Evolutionary conservation across 1,140 invertebrate species (phyloP).

Genomic region (Archegozetes longisetosus): DNA sequence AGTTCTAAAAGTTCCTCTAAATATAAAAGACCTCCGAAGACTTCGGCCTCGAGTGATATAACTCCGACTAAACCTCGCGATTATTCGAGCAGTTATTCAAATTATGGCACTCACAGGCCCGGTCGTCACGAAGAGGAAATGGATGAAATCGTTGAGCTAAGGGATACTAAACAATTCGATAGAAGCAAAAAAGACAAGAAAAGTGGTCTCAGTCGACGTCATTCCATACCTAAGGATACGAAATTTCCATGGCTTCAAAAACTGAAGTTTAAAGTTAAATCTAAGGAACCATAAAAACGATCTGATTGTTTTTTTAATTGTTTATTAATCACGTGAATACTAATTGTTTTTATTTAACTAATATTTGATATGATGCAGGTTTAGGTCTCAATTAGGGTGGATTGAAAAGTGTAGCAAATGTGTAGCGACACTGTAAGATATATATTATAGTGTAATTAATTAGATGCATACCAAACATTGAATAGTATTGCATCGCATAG

Average conservation of each 20-base stretch:
- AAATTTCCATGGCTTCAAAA: constrained; percentile 17
- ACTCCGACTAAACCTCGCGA: background rate
- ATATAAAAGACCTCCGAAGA: background rate
- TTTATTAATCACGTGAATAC: too few relatives aligned
- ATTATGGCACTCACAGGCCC: background rate
- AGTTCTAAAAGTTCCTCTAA: background rate
- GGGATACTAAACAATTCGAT: background rate
- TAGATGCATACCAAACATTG: too few relatives aligned
- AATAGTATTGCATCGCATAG: too few relatives aligned
- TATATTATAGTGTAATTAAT: too few relatives aligned
- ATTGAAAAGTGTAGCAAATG: too few relatives aligned
- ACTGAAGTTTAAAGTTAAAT: constrained; percentile 12
- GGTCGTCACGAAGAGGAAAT: background rate
- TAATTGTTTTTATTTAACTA: too few relatives aligned
- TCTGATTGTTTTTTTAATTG: too few relatives aligned
- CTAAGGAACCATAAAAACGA: constrained; percentile 6
- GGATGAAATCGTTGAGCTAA: constrained; percentile 7
- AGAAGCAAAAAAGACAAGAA: background rate
- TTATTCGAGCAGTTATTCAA: background rate
- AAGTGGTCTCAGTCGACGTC: constrained; percentile 11
- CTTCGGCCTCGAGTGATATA: background rate
- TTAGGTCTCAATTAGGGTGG: too few relatives aligned
- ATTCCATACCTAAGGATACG: constrained; percentile 15
- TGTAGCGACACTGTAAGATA: too few relatives aligned
- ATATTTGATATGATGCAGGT: too few relatives aligned